Evolutionary conservation across 2,888 invertebrate species (phyloP).

Genomic region (Nymphalis c-album): DNA sequence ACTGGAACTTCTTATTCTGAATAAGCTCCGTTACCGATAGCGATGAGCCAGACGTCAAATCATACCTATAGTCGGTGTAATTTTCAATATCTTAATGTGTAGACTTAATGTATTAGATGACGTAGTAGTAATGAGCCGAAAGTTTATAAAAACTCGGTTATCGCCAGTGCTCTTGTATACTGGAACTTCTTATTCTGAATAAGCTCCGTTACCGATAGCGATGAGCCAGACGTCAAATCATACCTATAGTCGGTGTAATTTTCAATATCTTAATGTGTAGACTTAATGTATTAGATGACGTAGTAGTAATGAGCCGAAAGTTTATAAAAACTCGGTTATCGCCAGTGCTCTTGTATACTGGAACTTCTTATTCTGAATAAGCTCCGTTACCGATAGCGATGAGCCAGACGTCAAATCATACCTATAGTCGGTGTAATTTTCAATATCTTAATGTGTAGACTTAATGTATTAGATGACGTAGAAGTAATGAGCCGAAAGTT

Average conservation of each 20-base stretch:
- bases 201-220: not conserved
- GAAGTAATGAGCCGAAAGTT: not conserved
- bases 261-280: not conserved
- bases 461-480: not conserved
- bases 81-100: not conserved
- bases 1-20: no score
- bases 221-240: no score
- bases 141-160: no score
- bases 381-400: not conserved
- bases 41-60: no score
- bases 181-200: no score
- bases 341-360: no score
- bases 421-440: not conserved
- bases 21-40: not conserved
- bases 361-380: no score
- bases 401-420: not conserved
- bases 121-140: no score
- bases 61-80: no score
- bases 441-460: not conserved
- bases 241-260: not conserved
- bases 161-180: no score
- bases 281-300: not conserved
- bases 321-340: no score
- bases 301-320: not conserved
- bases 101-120: not conserved